Conservation (phyloP, 2,888 invertebrate species). For the Diaphora mendica region DNA sequence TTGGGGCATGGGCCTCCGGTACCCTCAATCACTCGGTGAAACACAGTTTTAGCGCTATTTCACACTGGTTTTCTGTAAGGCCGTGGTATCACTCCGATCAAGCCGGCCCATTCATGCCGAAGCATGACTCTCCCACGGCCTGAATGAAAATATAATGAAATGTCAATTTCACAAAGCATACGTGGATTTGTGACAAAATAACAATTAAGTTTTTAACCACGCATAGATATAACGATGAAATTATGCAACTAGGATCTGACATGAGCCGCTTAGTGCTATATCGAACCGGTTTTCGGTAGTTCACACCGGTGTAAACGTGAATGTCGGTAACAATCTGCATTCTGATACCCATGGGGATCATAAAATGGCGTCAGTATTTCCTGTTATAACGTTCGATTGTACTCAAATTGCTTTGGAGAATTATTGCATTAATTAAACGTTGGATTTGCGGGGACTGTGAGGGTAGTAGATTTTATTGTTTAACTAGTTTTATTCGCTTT, state of each 20-base stretch:
- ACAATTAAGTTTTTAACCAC: background rate
- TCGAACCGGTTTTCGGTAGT: constrained; percentile 33
- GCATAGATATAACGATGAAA: constrained; percentile 27
- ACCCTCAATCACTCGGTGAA: no score
- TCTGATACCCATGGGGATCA: constrained; percentile 64
- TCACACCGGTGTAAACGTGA: constrained; percentile 49
- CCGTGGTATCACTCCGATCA: no score
- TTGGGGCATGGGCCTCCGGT: no score
- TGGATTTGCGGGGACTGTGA: constrained; percentile 38
- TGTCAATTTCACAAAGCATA: background rate
- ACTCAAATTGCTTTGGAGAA: constrained; percentile 48
- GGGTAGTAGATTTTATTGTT: constrained; percentile 32
- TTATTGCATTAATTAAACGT: constrained; percentile 53
- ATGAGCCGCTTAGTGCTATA: constrained; percentile 39
- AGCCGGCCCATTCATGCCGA: no score
- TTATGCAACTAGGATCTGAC: constrained; percentile 44
- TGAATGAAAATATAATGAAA: no score
- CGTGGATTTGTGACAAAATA: background rate
- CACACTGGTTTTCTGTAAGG: no score
- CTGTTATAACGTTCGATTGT: constrained; percentile 59
- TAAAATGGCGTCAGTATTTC: constrained; percentile 56
- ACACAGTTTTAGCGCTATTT: no score
- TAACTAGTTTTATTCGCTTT: constrained; percentile 23
- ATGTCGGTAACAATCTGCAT: constrained; percentile 65
- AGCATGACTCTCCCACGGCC: no score